Conservation (phyloP, 2,888 invertebrate species). For the Drosophila sordidula region DNA sequence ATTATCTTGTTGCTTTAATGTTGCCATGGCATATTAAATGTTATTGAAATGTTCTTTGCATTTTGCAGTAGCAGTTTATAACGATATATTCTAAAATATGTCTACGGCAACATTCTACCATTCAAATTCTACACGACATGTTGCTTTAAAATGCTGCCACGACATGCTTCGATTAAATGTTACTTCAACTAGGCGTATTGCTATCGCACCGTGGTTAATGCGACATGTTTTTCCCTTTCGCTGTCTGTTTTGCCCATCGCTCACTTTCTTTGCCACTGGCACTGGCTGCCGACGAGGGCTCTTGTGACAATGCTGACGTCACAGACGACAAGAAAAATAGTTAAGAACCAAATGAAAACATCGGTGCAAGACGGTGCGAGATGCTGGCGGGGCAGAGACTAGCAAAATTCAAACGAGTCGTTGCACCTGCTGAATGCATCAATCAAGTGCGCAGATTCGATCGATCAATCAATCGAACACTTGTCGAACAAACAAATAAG, state of each 20-base stretch:
- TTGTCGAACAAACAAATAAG: conserved; percentile 42
- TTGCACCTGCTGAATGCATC: conserved; percentile 22
- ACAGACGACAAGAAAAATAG: conserved; percentile 21
- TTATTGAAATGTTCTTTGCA: too few relatives aligned
- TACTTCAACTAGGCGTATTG: not conserved
- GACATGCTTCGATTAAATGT: not conserved
- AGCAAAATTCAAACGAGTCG: not conserved
- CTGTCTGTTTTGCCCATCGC: not conserved
- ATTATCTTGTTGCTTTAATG: too few relatives aligned
- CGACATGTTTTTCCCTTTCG: not conserved
- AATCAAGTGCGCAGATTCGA: conserved; percentile 31
- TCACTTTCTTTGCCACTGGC: not conserved
- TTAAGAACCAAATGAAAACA: not conserved
- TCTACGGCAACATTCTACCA: not conserved
- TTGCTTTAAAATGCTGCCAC: too few relatives aligned
- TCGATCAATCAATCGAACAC: conserved; percentile 42
- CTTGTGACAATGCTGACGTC: conserved; percentile 76
- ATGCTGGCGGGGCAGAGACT: too few relatives aligned
- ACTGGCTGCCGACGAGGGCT: conserved; percentile 25
- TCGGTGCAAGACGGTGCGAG: too few relatives aligned
- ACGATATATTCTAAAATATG: not conserved
- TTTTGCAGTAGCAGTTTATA: too few relatives aligned
- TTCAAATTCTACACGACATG: not conserved
- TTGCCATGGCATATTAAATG: too few relatives aligned
- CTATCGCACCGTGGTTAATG: not conserved